phyloP scores from a whole-genome alignment of 2,113 vertebrate species.

The Barnardius zonarius region DNA sequence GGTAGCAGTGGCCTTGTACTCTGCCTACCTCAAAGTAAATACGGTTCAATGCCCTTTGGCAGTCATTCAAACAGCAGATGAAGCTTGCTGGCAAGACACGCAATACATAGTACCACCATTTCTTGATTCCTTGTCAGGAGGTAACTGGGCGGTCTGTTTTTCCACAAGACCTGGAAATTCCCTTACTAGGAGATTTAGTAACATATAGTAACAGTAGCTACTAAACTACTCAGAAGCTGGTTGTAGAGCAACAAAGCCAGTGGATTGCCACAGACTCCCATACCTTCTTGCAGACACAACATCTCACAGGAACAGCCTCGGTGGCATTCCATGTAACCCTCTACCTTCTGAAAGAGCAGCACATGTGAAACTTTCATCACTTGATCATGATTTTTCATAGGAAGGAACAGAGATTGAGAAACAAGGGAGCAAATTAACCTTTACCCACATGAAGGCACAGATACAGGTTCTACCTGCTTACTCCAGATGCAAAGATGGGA shows the following conservation, averaged over 20 bases:
- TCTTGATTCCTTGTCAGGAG: not conserved
- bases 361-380: conserved; percentile 25
- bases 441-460: conserved; percentile 25
- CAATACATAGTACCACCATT: not conserved
- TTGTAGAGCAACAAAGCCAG: conserved; percentile 1
- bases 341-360: not conserved
- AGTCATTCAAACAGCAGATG: not conserved
- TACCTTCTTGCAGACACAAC: not conserved
- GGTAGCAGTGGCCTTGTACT: not conserved
- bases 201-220: not conserved
- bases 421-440: not conserved
- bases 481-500: not conserved
- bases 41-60: not conserved
- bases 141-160: not conserved
- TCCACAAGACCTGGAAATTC: not conserved
- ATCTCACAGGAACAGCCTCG: not conserved
- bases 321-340: conserved; percentile 43
- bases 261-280: conserved; percentile 23
- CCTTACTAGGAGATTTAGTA: not conserved
- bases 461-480: conserved; percentile 38
- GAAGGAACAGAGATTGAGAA: conserved; percentile 51
- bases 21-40: not conserved
- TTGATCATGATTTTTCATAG: conserved; percentile 19
- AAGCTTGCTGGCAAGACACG: not conserved
- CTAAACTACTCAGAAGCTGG: conserved; percentile 27